Percentiles rank a stretch among this genome's conserved stretches.
phyloP scores from a whole-genome alignment of 2,888 invertebrate genomes.

The Hemithea aestivaria region DNA sequence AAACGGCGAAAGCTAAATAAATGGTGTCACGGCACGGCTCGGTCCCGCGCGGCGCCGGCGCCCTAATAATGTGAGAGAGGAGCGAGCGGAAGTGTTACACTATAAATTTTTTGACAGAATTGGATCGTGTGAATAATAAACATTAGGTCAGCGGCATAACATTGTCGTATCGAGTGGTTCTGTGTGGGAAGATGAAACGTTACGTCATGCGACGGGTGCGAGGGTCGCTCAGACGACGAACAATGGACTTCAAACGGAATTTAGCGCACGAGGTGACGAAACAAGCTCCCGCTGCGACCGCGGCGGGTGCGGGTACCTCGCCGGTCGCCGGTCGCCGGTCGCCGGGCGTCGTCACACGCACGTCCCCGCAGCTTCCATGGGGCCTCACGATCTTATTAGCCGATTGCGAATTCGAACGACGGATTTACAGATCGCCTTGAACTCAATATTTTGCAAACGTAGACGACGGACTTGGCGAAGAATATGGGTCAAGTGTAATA shows the following conservation, averaged over 20 bases:
- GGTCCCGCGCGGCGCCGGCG: constrained; percentile 30
- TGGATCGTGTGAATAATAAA: constrained; percentile 65
- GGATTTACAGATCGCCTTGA: constrained; percentile 5
- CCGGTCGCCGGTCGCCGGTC: neutral
- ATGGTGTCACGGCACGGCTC: constrained; percentile 22
- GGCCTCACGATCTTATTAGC: constrained; percentile 3
- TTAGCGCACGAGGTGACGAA: constrained; percentile 63
- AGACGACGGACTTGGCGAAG: neutral
- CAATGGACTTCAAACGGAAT: constrained; percentile 60
- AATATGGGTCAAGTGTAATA: neutral
- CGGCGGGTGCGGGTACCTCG: constrained; percentile 33
- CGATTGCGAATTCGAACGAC: neutral
- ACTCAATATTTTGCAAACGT: constrained; percentile 2
- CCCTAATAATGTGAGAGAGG: constrained; percentile 47
- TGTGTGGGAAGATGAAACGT: constrained; percentile 40
- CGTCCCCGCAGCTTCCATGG: neutral
- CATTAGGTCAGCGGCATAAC: constrained; percentile 47
- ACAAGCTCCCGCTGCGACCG: constrained; percentile 47
- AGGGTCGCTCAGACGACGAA: constrained; percentile 32
- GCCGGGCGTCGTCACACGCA: constrained; percentile 19
- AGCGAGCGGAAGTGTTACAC: constrained; percentile 43
- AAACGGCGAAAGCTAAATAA: constrained; percentile 31
- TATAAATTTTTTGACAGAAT: constrained; percentile 54
- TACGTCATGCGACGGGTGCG: constrained; percentile 38
- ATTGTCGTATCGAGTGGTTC: constrained; percentile 42